Evolutionary conservation across 2,888 invertebrate genomes (phyloP).

Genomic region (Eledone cirrhosa): DNA sequence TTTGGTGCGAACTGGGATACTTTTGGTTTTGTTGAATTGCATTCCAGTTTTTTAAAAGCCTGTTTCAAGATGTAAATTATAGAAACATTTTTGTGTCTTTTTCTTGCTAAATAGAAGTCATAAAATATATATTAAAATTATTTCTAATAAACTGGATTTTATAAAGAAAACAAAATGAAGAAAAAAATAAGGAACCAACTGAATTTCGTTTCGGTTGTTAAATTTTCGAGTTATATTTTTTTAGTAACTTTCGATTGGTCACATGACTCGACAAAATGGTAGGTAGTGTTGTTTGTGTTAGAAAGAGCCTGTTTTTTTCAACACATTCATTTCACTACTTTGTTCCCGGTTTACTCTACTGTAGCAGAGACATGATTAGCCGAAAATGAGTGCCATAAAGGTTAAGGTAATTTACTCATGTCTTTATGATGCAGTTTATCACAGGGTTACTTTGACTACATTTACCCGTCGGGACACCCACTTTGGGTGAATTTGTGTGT

Average conservation of each 20-base stretch:
- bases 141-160: neutral
- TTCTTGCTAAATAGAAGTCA: too few species aligned
- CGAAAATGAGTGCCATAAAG: constrained; percentile 28
- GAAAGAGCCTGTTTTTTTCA: constrained; percentile 16
- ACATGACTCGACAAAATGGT: constrained; percentile 28
- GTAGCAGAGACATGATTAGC: constrained; percentile 27
- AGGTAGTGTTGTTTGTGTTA: constrained; percentile 28
- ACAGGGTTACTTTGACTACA: neutral
- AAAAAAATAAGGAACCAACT: neutral
- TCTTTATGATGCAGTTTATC: constrained; percentile 5
- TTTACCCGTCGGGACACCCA: neutral
- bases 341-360: constrained; percentile 20
- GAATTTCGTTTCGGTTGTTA: neutral
- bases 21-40: too few species aligned
- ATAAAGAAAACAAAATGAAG: neutral
- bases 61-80: too few species aligned
- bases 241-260: neutral
- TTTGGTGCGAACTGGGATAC: too few species aligned
- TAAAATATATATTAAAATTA: too few species aligned
- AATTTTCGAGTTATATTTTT: constrained; percentile 6
- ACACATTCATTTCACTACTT: constrained; percentile 24
- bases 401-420: constrained; percentile 23
- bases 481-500: too few species aligned
- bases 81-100: too few species aligned
- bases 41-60: too few species aligned